A percentile compares a stretch with the other conserved stretches of the same genome.
phyloP scores from a whole-genome alignment of 1,140 invertebrate species.

The Drosophila ogumai region DNA sequence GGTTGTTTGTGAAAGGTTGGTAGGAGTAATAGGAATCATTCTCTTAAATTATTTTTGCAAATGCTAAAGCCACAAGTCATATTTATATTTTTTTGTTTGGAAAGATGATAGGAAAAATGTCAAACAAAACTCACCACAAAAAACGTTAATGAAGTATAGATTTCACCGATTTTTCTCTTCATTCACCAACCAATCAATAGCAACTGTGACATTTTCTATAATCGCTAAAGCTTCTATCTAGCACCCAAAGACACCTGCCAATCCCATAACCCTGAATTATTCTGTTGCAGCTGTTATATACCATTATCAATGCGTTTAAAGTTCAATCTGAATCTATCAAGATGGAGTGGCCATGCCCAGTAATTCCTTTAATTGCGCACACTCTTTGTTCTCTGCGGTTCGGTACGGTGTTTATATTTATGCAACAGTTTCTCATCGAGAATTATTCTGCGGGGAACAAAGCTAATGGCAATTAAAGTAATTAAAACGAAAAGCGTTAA shows the following conservation, averaged over 20 bases:
- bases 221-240: not conserved
- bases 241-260: conserved; percentile 15
- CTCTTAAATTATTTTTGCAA: conserved; percentile 7
- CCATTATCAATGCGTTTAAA: conserved; percentile 36
- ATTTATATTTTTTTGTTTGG: not conserved
- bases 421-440: conserved; percentile 21
- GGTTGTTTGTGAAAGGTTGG: conserved; percentile 4
- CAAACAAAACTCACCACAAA: not conserved
- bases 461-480: conserved; percentile 41
- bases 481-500: conserved; percentile 41
- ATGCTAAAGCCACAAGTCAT: not conserved
- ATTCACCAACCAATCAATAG: not conserved
- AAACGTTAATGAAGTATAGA: not conserved
- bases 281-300: conserved; percentile 7
- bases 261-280: conserved; percentile 15
- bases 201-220: conserved; percentile 10
- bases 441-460: conserved; percentile 31
- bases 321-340: conserved; percentile 36
- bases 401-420: conserved; percentile 16
- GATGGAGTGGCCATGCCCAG: conserved; percentile 25
- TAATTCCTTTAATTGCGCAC: conserved; percentile 36
- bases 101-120: not conserved
- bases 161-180: not conserved
- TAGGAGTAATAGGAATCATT: not conserved
- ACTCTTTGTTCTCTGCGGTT: conserved; percentile 14